Conservation (phyloP, 2,113 vertebrate genomes). For the Paracanthobrama guichenoti region DNA sequence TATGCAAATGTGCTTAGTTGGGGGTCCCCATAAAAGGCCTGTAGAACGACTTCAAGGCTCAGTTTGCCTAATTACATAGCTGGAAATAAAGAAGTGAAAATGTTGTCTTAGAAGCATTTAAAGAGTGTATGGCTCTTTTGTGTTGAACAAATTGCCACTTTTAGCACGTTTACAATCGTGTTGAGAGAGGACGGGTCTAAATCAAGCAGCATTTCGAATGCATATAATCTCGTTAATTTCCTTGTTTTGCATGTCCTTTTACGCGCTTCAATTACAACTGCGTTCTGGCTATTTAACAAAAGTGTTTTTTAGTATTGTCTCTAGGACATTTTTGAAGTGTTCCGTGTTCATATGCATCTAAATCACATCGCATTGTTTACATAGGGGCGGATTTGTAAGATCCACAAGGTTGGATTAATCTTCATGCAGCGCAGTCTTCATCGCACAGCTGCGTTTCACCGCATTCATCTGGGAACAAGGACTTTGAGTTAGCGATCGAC, state of each 20-base stretch:
- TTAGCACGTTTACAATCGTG: conserved; percentile 26
- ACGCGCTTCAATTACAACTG: not conserved
- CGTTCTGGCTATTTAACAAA: conserved; percentile 29
- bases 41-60: conserved; percentile 53
- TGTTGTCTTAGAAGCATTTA: conserved; percentile 48
- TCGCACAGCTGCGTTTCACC: too few species aligned
- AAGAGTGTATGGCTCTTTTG: conserved; percentile 42
- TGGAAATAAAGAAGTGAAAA: conserved; percentile 50
- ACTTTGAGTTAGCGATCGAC: conserved; percentile 24
- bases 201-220: conserved; percentile 52
- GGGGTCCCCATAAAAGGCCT: conserved; percentile 38
- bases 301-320: not conserved
- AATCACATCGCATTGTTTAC: not conserved
- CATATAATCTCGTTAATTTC: conserved; percentile 39
- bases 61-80: conserved; percentile 60
- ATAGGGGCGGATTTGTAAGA: not conserved
- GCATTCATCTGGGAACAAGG: not conserved
- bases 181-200: conserved; percentile 27
- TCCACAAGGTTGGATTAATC: not conserved
- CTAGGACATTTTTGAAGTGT: not conserved
- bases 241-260: conserved; percentile 34
- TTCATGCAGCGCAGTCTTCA: not conserved
- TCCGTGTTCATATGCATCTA: not conserved
- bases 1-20: conserved; percentile 51
- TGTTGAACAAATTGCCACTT: conserved; percentile 37